These are phyloP conservation scores for Macrostomum lignano DNA, from an alignment of 1,140 invertebrate species.

Conservation along the genomic window DNA sequence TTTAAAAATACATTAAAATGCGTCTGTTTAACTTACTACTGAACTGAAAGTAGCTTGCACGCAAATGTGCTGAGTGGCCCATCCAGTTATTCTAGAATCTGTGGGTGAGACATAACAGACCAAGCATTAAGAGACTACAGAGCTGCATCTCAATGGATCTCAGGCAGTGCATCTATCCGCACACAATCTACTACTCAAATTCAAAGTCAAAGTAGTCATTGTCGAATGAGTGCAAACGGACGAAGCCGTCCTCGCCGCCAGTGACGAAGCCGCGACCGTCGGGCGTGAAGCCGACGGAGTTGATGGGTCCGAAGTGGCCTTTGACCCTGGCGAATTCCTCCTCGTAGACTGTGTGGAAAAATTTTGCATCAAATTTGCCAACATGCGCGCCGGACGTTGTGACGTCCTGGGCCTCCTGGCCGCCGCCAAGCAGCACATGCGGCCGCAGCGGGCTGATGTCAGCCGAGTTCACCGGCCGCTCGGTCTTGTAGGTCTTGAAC, in stretches of 20 bases:
- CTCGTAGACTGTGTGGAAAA: conserved; percentile 94
- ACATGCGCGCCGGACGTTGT: conserved; percentile 74
- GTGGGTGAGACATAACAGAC: too few species aligned
- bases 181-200: neutral
- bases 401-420: conserved; percentile 93
- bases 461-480: conserved; percentile 78
- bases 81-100: too few species aligned
- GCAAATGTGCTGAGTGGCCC: too few species aligned
- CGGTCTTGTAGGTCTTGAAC: conserved; percentile 76
- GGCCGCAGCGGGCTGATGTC: conserved; percentile 69
- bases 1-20: too few species aligned
- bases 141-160: too few species aligned
- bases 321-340: conserved; percentile 93
- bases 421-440: conserved; percentile 77
- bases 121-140: too few species aligned
- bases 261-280: conserved; percentile 36
- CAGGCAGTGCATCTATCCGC: too few species aligned
- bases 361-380: conserved; percentile 88
- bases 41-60: too few species aligned
- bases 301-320: conserved; percentile 97
- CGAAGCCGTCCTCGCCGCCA: conserved; percentile 4
- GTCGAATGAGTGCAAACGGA: conserved; percentile 4
- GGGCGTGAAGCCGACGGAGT: conserved; percentile 86
- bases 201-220: conserved; percentile 5
- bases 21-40: too few species aligned